These are phyloP conservation scores for Arizona elegans DNA, from an alignment of 2,113 vertebrate species.

Conservation along the genomic window DNA sequence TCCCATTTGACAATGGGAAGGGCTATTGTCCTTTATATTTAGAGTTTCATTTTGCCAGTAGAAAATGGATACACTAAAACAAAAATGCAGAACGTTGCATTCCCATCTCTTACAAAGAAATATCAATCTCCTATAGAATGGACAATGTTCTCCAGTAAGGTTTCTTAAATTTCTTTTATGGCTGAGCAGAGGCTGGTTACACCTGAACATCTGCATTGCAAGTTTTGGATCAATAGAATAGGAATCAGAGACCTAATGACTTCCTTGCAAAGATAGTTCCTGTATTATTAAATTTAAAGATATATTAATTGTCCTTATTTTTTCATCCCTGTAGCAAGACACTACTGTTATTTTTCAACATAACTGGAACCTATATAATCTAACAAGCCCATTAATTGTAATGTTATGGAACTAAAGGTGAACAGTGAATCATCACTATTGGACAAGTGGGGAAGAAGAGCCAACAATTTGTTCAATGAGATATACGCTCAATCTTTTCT, in stretches of 20 bases:
- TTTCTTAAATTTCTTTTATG: background rate
- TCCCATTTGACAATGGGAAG: constrained; percentile 33
- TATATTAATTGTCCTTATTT: background rate
- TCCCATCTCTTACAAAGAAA: background rate
- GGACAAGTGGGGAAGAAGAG: background rate
- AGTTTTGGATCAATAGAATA: background rate
- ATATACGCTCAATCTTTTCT: background rate
- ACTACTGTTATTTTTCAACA: background rate
- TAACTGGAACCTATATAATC: background rate
- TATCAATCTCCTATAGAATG: background rate
- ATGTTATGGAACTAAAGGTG: background rate
- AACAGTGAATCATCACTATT: background rate
- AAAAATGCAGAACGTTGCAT: background rate
- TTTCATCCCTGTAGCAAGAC: background rate
- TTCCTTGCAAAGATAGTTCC: background rate
- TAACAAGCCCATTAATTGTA: background rate
- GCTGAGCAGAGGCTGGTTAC: background rate
- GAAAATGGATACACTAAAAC: background rate
- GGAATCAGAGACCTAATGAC: background rate
- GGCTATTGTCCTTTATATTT: constrained; percentile 7
- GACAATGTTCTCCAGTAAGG: background rate
- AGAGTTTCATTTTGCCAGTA: background rate
- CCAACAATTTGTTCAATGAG: background rate
- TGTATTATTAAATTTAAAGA: background rate
- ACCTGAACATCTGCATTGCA: background rate